Conservation (phyloP, 2,797 vertebrate genomes). For the Chelon auratus region DNA sequence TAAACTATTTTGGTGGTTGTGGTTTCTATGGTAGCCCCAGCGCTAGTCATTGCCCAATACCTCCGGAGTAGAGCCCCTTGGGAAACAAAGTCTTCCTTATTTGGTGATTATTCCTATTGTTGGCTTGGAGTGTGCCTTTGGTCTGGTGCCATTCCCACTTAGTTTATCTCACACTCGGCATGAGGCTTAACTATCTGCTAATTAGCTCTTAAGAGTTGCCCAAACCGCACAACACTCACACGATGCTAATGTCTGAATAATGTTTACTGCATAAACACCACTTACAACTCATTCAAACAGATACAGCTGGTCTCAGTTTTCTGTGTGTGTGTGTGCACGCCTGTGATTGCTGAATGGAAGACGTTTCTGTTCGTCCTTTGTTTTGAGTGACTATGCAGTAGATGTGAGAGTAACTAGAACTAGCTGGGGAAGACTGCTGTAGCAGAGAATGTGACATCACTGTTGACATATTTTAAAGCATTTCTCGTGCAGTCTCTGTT, state of each 20-base stretch:
- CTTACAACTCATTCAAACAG: conserved; percentile 74
- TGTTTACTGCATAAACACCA: conserved; percentile 77
- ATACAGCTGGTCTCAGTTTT: conserved; percentile 69
- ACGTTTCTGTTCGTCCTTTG: conserved; percentile 61
- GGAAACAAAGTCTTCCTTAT: conserved; percentile 63
- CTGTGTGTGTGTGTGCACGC: conserved; percentile 19
- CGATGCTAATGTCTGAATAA: conserved; percentile 75
- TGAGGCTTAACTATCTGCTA: conserved; percentile 69
- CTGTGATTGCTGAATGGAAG: conserved; percentile 54
- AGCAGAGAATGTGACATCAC: not conserved
- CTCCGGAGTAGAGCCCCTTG: conserved; percentile 53
- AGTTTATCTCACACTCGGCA: conserved; percentile 72
- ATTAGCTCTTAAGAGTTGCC: conserved; percentile 74
- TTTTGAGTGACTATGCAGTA: conserved; percentile 49
- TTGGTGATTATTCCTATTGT: conserved; percentile 60
- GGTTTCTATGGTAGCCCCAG: conserved; percentile 64
- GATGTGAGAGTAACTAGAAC: conserved; percentile 35
- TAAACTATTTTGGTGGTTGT: conserved; percentile 57
- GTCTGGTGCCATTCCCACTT: conserved; percentile 63
- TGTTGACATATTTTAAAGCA: not conserved
- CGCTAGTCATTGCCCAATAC: conserved; percentile 60
- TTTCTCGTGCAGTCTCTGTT: not conserved
- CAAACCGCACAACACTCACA: conserved; percentile 69
- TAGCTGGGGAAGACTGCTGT: not conserved
- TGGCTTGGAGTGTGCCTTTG: conserved; percentile 59